Evolutionary conservation across 2,113 vertebrate genomes (phyloP).

Genomic region (Chitala chitala): DNA sequence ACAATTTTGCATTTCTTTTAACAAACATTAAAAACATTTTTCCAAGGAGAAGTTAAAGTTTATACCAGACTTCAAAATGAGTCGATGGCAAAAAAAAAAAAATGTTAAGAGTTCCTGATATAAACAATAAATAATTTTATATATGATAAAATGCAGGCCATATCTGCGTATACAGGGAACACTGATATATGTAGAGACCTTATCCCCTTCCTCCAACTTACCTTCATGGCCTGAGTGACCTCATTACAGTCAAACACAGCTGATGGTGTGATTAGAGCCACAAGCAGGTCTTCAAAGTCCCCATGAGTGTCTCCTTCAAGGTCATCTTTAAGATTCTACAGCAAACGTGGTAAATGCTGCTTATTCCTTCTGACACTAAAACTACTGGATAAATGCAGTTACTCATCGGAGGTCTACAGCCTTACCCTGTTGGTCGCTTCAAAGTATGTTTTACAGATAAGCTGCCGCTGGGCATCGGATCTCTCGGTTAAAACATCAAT

Average conservation of each 20-base stretch:
- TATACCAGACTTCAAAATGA: too few relatives aligned
- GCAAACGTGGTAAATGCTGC: not conserved
- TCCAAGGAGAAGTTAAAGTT: too few relatives aligned
- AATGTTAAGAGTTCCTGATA: too few relatives aligned
- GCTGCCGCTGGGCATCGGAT: constrained; percentile 70
- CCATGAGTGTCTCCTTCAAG: constrained; percentile 77
- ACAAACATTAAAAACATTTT: not conserved
- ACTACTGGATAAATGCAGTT: not conserved
- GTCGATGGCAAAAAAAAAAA: too few relatives aligned
- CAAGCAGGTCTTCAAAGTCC: constrained; percentile 67
- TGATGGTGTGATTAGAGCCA: constrained; percentile 64
- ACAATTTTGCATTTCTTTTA: not conserved
- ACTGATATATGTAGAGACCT: not conserved
- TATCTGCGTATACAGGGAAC: not conserved
- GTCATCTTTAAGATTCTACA: constrained; percentile 67
- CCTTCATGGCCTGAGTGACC: constrained; percentile 71
- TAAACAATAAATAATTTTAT: too few relatives aligned
- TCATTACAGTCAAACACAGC: constrained; percentile 69
- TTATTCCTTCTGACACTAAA: not conserved
- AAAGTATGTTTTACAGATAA: constrained; percentile 66
- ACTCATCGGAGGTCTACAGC: not conserved
- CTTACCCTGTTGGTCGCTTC: constrained; percentile 66
- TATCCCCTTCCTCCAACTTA: too few relatives aligned
- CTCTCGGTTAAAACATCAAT: constrained; percentile 72
- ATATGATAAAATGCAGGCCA: not conserved